Conservation (phyloP, 2,113 vertebrate genomes). For the Carollia perspicillata region DNA sequence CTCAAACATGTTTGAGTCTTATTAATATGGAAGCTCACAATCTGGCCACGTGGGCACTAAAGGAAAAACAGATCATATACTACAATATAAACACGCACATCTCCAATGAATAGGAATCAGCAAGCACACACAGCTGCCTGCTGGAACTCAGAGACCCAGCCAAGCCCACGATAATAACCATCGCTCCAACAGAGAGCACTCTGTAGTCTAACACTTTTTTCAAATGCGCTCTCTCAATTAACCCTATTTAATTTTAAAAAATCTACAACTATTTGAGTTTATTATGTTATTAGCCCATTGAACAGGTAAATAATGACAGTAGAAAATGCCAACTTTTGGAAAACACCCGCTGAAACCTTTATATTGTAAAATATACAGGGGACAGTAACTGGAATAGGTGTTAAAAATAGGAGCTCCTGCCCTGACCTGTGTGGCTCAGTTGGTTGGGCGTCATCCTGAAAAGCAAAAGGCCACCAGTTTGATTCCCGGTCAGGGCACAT, state of each 20-base stretch:
- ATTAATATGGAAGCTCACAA: slow-evolving; percentile 40
- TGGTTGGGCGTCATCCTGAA: not conserved
- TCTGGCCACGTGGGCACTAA: slow-evolving; percentile 35
- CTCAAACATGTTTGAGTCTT: slow-evolving; percentile 49
- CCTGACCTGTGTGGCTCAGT: not conserved
- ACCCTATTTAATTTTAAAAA: not conserved
- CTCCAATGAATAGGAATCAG: slow-evolving; percentile 24
- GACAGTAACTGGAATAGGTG: not conserved
- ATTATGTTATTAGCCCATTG: not conserved
- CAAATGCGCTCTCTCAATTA: slow-evolving; percentile 16
- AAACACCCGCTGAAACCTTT: not conserved
- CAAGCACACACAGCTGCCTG: slow-evolving; percentile 13
- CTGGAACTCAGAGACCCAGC: not conserved
- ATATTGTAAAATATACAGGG: not conserved
- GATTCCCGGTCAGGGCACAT: too few relatives aligned
- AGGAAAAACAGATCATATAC: slow-evolving; percentile 41
- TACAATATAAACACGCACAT: slow-evolving; percentile 54
- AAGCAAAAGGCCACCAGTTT: too few relatives aligned
- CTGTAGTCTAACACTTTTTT: not conserved
- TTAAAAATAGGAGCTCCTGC: not conserved
- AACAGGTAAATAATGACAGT: not conserved
- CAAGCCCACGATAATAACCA: slow-evolving; percentile 12
- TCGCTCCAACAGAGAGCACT: not conserved
- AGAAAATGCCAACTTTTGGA: not conserved
- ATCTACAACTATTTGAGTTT: not conserved